These are phyloP conservation scores for Sarcophaga variegata DNA, from an alignment of 2,888 invertebrate species.

Conservation along the genomic window DNA sequence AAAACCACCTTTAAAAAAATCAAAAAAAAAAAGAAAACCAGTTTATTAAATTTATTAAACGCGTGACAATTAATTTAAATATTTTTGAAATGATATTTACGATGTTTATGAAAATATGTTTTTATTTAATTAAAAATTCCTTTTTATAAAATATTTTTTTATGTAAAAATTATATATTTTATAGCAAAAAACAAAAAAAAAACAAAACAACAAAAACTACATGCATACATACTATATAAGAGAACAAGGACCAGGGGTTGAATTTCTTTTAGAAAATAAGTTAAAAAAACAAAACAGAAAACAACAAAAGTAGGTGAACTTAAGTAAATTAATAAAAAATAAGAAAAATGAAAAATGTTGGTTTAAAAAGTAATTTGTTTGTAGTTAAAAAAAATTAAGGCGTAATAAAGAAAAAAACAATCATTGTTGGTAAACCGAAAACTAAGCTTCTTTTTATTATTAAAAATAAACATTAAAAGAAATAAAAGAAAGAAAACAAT, in stretches of 20 bases:
- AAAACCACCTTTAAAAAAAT: conserved; percentile 50
- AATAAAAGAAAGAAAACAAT: neutral
- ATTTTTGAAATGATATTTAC: conserved; percentile 19
- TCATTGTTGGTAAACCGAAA: conserved; percentile 14
- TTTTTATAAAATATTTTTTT: conserved; percentile 34
- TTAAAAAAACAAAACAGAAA: neutral
- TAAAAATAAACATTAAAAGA: no score
- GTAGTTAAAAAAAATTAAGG: conserved; percentile 41
- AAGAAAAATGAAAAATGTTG: neutral
- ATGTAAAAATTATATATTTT: conserved; percentile 9
- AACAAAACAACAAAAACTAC: neutral
- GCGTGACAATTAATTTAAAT: conserved; percentile 4
- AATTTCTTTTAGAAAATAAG: conserved; percentile 12
- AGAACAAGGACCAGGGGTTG: conserved; percentile 37
- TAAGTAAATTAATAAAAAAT: neutral
- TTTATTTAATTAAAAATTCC: conserved; percentile 10
- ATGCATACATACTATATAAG: neutral
- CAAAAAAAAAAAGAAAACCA: conserved; percentile 4
- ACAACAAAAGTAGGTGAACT: no score
- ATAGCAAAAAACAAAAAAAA: conserved; percentile 12
- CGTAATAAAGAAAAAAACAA: conserved; percentile 20
- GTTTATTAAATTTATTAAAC: conserved; percentile 1
- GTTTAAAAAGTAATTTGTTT: conserved; percentile 54
- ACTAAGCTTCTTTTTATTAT: conserved; percentile 22
- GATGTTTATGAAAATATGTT: conserved; percentile 26